Base-by-base conservation (phyloP, 2,113 vertebrate genomes). In the Hippocampus guttulatus region DNA sequence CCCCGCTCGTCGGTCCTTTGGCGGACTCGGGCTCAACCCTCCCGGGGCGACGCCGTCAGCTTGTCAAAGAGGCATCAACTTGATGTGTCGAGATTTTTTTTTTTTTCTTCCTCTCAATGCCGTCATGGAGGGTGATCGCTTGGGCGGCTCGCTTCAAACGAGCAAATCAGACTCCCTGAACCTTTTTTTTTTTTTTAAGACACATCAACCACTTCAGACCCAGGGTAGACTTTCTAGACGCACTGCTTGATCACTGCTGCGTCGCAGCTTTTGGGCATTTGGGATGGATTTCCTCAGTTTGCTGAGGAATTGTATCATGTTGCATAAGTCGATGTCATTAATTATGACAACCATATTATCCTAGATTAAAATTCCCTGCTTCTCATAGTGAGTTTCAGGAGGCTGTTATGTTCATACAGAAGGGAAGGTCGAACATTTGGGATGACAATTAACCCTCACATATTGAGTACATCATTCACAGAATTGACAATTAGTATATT, bases 71-170 rank as follows among this genome's bases (percentile, higher is more conserved):
- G 68, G 75, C 73, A 64, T 12, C 0, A 49, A 75, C 74, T 68
- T 77, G 58, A 61, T 33, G 16, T 7, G 2, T 61, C 2, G 15
- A 15, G 3, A 5, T 18, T 5, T 57, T 30, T 33, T 27, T 27
- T 70, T 79, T 65, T 33, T 21, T 14, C 51, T 84, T 71, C 43
- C 64, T 66, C 84, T 83, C 83, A 77, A 20, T 16, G 30, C 58
- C 15, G 77, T 83, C 79, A 74, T 23, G 69, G 23, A 51, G 51
- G 38, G 68, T 71, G 79, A 81, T 87, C 73, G 67, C 78, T 78
- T 81, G 63, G 81, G 74, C 74, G 61, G 69, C 57, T 74, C 14
- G 7, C 54, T 70, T 40, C 54, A 73, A 70, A 81, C 75, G 68
- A 81, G 27, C 27, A 15, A 60, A 25, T 60, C 57, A 27, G 57